phyloP scores from a whole-genome alignment of 1,140 invertebrate species.

The Doryteuthis pealeii region DNA sequence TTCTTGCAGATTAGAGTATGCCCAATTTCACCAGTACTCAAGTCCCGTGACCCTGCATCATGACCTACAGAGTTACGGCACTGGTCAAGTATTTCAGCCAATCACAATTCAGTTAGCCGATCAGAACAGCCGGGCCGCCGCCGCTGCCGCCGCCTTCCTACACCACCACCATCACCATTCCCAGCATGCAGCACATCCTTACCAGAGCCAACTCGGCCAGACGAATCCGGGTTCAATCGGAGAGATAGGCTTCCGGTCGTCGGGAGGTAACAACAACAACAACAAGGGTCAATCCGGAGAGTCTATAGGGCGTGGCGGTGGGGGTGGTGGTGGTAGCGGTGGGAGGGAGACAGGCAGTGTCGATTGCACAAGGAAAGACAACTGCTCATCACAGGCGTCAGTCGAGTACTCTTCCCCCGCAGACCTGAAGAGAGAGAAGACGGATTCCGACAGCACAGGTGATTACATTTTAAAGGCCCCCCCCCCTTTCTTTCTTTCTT shows the following conservation, averaged over 20 bases:
- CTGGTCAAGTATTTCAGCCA: constrained; percentile 55
- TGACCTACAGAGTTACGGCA: constrained; percentile 21
- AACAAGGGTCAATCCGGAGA: neutral
- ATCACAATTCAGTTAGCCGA: constrained; percentile 19
- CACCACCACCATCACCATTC: constrained; percentile 6
- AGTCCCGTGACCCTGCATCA: constrained; percentile 24
- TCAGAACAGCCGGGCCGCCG: neutral
- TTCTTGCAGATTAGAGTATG: constrained; percentile 30
- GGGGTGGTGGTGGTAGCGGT: neutral
- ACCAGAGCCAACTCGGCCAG: neutral
- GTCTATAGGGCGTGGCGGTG: neutral
- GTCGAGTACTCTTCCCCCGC: neutral
- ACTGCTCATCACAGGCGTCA: neutral
- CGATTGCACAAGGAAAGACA: neutral
- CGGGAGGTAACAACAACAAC: neutral
- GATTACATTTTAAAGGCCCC: too few relatives aligned
- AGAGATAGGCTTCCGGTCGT: neutral
- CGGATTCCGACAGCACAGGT: neutral
- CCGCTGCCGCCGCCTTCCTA: constrained; percentile 1
- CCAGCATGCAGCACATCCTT: neutral
- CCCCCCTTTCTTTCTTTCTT: too few relatives aligned
- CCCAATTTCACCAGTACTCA: constrained; percentile 33
- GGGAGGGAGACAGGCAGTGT: neutral
- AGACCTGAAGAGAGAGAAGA: neutral
- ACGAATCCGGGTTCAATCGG: neutral